Evolutionary conservation across 1,140 invertebrate species (phyloP), one percentile per base, ranked within the genome.

Genomic region (Ostrea denselamellosa): DNA sequence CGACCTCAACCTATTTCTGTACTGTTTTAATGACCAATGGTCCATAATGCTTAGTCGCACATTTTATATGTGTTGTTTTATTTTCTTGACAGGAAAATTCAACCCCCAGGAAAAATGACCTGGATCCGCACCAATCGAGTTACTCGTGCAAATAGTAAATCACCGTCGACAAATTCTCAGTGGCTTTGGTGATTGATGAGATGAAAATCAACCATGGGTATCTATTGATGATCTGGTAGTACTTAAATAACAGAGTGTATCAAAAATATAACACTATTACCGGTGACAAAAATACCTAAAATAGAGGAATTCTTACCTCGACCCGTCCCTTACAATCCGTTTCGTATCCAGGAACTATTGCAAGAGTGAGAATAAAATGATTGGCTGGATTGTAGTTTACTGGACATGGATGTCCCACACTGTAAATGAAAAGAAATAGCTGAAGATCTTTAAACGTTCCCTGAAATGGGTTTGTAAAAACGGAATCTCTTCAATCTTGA

Each of bases 361-460:
- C 98, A 86, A 99, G 94, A 8, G 97, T 96, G 93, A 98, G 97
- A n/a, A 99, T 97, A 94, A 97, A 99, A 94, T 98, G 98, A 95
- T 99, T 98, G 0, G 98, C 98, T 10, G 98, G 98, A 93, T 99
- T 99, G 94, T 98, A 99, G 93, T 99, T 99, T 3, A 91, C 89
- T 0, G 96, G 96, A 90, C 96, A 96, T 0, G 91, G 93, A 81
- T 95, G 94, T 65, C 95, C 95, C 34, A 94, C 91, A 19, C 83
- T 85, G 14, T 34, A 62, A 58, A 62, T 19, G 56, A n/a, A 62
- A 2, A 62, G 8, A 56, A 12, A 56, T 12, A 56, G 8, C 2
- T 56, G 2, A 44, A 44, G 34, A 44, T 44, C 2, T 44, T 44
- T 44, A 44, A n/a, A 44, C 34, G 1, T 44, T 44, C 34, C 34